A percentile compares a stretch with the other conserved stretches of the same genome.
phyloP scores from a whole-genome alignment of 1,140 invertebrate genomes.

The Bathynomus jamesi region DNA sequence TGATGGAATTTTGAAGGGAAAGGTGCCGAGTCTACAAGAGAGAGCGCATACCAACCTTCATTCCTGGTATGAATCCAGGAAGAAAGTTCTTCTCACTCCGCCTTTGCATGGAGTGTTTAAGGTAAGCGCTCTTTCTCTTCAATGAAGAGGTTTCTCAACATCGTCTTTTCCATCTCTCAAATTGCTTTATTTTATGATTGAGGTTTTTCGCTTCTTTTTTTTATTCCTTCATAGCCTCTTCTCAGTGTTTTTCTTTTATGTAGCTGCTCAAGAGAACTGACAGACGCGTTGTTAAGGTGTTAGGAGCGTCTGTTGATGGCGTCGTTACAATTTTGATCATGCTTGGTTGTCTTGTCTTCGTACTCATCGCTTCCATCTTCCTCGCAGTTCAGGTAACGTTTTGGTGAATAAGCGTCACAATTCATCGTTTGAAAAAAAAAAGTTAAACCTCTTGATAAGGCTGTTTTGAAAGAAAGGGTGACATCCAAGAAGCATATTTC shows the following conservation, averaged over 20 bases:
- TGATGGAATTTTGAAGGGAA: not conserved
- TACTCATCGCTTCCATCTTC: slow-evolving; percentile 49
- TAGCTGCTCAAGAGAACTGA: slow-evolving; percentile 35
- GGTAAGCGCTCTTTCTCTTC: slow-evolving; percentile 15
- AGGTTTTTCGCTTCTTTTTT: too few species aligned
- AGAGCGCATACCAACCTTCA: slow-evolving; percentile 7
- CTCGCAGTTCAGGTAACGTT: slow-evolving; percentile 53
- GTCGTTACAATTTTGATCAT: slow-evolving; percentile 42
- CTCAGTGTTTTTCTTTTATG: not conserved
- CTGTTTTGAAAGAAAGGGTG: too few species aligned
- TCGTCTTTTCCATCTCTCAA: too few species aligned
- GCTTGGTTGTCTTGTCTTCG: slow-evolving; percentile 40
- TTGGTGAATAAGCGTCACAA: not conserved
- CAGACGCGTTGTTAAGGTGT: slow-evolving; percentile 53
- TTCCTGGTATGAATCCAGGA: slow-evolving; percentile 38
- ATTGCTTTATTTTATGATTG: too few species aligned
- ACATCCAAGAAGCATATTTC: too few species aligned
- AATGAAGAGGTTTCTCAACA: too few species aligned
- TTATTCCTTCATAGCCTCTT: too few species aligned
- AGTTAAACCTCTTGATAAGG: too few species aligned
- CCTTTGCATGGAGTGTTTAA: slow-evolving; percentile 47
- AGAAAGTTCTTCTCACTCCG: slow-evolving; percentile 48
- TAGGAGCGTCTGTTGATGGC: slow-evolving; percentile 52
- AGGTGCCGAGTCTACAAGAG: not conserved
- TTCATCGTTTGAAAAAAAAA: not conserved